Conservation (phyloP, 2,888 invertebrate genomes). For the Campopleginae sp. region DNA sequence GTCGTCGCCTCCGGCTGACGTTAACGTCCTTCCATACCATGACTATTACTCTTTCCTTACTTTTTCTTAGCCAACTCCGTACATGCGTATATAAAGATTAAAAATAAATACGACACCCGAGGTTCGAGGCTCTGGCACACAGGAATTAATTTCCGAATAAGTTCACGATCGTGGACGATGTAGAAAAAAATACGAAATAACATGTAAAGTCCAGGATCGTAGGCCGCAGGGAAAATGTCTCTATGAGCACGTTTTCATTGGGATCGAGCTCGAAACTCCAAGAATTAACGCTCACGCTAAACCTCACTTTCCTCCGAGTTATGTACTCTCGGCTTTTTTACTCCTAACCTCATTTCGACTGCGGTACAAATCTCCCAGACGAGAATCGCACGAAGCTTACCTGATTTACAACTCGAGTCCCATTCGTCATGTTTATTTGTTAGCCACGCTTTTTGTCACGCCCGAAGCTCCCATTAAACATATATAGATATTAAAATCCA, state of each 20-base stretch:
- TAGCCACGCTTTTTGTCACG: conserved; percentile 70
- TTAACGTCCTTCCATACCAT: conserved; percentile 37
- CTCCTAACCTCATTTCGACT: not conserved
- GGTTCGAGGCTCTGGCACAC: conserved; percentile 37
- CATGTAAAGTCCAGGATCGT: conserved; percentile 38
- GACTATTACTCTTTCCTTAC: conserved; percentile 37
- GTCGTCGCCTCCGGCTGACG: conserved; percentile 59
- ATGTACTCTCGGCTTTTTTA: not conserved
- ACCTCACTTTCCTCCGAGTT: conserved; percentile 1
- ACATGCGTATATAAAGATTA: not conserved
- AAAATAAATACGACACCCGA: conserved; percentile 24
- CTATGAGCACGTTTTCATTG: not conserved
- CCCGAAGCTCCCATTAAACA: conserved; percentile 60
- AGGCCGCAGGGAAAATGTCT: conserved; percentile 38
- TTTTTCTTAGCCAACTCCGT: not conserved
- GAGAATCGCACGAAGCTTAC: conserved; percentile 43
- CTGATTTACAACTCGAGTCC: conserved; percentile 72
- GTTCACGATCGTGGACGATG: conserved; percentile 25
- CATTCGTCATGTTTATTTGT: conserved; percentile 75
- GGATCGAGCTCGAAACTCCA: conserved; percentile 1
- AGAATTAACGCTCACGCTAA: conserved; percentile 6
- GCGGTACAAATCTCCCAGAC: not conserved
- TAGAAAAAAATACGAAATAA: conserved; percentile 43
- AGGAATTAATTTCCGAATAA: conserved; percentile 60
- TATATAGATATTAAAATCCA: conserved; percentile 18